Evolutionary conservation across 2,797 vertebrate species (phyloP).

Genomic region (Parambassis ranga): DNA sequence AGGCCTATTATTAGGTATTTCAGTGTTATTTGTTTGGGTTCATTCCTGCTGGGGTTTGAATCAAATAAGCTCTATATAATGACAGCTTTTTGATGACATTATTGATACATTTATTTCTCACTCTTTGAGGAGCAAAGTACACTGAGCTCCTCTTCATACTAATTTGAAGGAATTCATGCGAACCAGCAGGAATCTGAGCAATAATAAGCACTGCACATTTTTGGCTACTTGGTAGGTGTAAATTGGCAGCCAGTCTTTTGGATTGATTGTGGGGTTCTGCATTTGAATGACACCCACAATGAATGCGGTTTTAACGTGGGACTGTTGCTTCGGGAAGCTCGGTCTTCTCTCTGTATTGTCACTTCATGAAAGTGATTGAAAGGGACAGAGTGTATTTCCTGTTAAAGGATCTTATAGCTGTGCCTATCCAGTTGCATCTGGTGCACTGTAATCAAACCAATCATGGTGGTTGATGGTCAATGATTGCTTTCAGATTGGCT

Average conservation of each 20-base stretch:
- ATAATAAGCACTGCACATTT: slow-evolving; percentile 16
- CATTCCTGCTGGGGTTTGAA: background rate
- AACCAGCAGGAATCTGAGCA: slow-evolving; percentile 5
- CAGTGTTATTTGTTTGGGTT: background rate
- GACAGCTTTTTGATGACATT: background rate
- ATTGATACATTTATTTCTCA: background rate
- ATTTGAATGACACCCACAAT: slow-evolving; percentile 30
- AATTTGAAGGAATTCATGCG: slow-evolving; percentile 2
- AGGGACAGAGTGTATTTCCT: slow-evolving; percentile 72
- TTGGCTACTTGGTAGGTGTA: background rate
- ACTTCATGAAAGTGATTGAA: slow-evolving; percentile 58
- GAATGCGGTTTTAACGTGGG: slow-evolving; percentile 2
- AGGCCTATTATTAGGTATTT: background rate
- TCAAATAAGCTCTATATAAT: background rate
- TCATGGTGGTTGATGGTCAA: slow-evolving; percentile 73
- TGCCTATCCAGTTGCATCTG: slow-evolving; percentile 67
- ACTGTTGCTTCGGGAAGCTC: slow-evolving; percentile 3
- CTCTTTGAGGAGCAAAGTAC: background rate
- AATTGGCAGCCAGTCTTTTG: background rate
- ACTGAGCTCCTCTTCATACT: background rate
- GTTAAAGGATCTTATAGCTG: slow-evolving; percentile 58
- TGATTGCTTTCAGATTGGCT: slow-evolving; percentile 80
- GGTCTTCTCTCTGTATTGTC: slow-evolving; percentile 34
- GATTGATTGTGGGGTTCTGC: slow-evolving; percentile 29
- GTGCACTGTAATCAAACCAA: slow-evolving; percentile 76